Percentiles rank a stretch among this genome's conserved stretches.
phyloP scores from a whole-genome alignment of 2,797 vertebrate species.

The Halcyon badia region DNA sequence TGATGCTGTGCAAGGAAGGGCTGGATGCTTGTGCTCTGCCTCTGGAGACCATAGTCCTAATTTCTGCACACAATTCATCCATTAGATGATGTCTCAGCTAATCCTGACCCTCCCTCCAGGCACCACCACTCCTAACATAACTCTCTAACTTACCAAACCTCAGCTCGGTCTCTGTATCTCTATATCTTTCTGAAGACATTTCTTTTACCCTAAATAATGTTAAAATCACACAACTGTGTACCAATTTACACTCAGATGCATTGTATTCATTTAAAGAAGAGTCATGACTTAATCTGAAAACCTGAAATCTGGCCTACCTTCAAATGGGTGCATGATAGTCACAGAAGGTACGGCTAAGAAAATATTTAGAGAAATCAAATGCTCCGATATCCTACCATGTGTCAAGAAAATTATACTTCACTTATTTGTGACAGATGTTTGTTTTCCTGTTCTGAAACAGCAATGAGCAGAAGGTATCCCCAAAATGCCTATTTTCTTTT shows the following conservation, averaged over 20 bases:
- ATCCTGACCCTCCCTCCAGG: neutral
- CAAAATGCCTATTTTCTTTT: no score
- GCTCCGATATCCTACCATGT: no score
- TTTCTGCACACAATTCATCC: neutral
- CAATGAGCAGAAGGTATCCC: no score
- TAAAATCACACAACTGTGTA: neutral
- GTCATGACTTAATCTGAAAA: neutral
- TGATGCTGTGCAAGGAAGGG: neutral
- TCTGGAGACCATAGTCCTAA: neutral
- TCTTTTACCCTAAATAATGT: no score
- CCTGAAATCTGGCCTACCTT: neutral
- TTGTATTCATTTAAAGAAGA: neutral
- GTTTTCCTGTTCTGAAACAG: no score
- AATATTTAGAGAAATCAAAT: no score
- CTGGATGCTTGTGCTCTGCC: neutral
- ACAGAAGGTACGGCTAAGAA: no score
- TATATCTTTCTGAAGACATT: neutral
- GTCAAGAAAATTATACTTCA: no score
- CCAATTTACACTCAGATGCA: neutral
- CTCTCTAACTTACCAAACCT: neutral
- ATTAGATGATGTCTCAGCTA: neutral
- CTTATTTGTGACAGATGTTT: no score
- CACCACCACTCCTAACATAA: neutral
- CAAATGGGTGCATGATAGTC: neutral
- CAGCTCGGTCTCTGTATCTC: neutral